These are phyloP conservation scores for Andricus grossulariae DNA, from an alignment of 1,140 invertebrate genomes.

Conservation along the genomic window DNA sequence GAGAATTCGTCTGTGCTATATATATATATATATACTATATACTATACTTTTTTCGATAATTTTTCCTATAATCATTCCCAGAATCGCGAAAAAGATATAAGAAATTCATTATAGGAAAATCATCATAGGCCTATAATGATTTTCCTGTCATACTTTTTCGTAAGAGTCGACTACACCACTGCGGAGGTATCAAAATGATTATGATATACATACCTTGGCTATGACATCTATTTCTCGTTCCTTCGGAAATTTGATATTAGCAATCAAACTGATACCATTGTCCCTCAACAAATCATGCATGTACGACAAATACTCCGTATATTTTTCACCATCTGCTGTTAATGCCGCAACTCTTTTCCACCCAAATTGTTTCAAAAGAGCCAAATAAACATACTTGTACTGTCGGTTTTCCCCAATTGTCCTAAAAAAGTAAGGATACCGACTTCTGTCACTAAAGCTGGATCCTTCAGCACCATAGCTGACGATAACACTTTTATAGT, in stretches of 20 bases:
- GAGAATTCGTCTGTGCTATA: too few relatives aligned
- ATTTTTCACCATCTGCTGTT: slow-evolving; percentile 88
- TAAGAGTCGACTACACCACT: too few relatives aligned
- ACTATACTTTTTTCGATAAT: too few relatives aligned
- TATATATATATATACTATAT: too few relatives aligned
- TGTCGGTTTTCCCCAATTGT: slow-evolving; percentile 89
- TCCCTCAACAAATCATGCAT: slow-evolving; percentile 81
- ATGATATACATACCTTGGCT: slow-evolving; percentile 69
- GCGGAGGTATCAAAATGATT: background rate
- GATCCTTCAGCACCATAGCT: slow-evolving; percentile 89
- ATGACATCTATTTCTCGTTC: slow-evolving; percentile 73
- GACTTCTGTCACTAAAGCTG: slow-evolving; percentile 81
- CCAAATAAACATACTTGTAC: slow-evolving; percentile 83
- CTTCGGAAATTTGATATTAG: slow-evolving; percentile 83
- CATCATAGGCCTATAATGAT: too few relatives aligned
- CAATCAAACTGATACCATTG: slow-evolving; percentile 81
- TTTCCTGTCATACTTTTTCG: too few relatives aligned
- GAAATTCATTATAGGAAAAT: too few relatives aligned
- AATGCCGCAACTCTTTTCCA: slow-evolving; percentile 86
- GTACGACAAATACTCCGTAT: slow-evolving; percentile 86
- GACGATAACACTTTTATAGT: slow-evolving; percentile 86
- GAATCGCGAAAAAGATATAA: too few relatives aligned
- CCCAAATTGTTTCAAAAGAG: slow-evolving; percentile 80
- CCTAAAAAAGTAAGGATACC: slow-evolving; percentile 89
- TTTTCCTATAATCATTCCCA: too few relatives aligned